phyloP scores from a whole-genome alignment of 2,113 vertebrate genomes.

The Colaptes auratus region DNA sequence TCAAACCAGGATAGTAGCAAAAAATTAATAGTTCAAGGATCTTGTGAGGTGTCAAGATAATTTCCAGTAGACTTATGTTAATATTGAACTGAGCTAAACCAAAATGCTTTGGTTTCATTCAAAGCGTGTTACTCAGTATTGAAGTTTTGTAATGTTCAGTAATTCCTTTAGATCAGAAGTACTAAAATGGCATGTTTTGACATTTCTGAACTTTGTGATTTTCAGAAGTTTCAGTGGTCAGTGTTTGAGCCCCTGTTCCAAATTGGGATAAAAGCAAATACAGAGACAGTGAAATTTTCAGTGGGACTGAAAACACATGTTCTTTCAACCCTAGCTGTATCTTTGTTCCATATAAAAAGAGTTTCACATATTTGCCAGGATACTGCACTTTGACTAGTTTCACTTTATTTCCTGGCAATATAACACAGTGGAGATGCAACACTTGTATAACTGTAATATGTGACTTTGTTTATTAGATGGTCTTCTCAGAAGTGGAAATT shows the following conservation, averaged over 20 bases:
- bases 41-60: not conserved
- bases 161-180: slow-evolving; percentile 55
- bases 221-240: slow-evolving; percentile 57
- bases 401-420: not conserved
- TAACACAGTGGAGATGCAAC: not conserved
- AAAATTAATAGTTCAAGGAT: not conserved
- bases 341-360: slow-evolving; percentile 38
- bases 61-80: not conserved
- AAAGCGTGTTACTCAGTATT: not conserved
- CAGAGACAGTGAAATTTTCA: slow-evolving; percentile 61
- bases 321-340: slow-evolving; percentile 21
- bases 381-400: slow-evolving; percentile 15
- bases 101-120: slow-evolving; percentile 29
- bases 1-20: not conserved
- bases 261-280: slow-evolving; percentile 56
- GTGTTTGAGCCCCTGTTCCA: slow-evolving; percentile 33
- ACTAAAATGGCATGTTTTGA: slow-evolving; percentile 51
- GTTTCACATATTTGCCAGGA: slow-evolving; percentile 43
- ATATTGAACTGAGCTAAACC: not conserved
- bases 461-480: slow-evolving; percentile 24
- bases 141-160: slow-evolving; percentile 39
- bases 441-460: not conserved
- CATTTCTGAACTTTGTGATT: slow-evolving; percentile 54
- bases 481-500: slow-evolving; percentile 20
- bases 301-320: slow-evolving; percentile 61